phyloP scores from a whole-genome alignment of 1,140 invertebrate species.

The Coelopa frigida region DNA sequence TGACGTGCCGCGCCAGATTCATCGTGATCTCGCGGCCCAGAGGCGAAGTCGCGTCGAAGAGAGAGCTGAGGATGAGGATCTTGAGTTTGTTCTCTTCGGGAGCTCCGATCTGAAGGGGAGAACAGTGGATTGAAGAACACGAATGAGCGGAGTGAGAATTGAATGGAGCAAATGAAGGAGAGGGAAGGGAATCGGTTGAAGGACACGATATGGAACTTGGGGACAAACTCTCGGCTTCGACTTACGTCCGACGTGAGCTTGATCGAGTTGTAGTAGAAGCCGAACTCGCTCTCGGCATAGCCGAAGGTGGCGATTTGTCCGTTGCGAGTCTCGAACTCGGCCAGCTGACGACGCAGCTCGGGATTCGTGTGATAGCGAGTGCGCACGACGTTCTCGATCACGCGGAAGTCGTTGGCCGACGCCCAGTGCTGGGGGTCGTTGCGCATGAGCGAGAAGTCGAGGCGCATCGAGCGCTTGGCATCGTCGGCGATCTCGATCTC shows the following conservation, averaged over 20 bases:
- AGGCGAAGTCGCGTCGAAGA: slow-evolving; percentile 71
- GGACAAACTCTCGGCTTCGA: slow-evolving; percentile 2
- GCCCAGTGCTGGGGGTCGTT: slow-evolving; percentile 74
- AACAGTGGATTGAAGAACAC: not conserved
- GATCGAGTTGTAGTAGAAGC: slow-evolving; percentile 34
- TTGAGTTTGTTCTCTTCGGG: slow-evolving; percentile 75
- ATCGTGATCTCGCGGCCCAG: slow-evolving; percentile 76
- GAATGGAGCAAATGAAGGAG: not conserved
- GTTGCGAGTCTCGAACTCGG: slow-evolving; percentile 52
- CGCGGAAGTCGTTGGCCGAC: slow-evolving; percentile 63
- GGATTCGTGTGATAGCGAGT: slow-evolving; percentile 57
- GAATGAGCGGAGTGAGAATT: not conserved
- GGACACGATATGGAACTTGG: not conserved
- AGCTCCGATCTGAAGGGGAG: slow-evolving; percentile 57
- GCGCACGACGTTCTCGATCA: slow-evolving; percentile 51
- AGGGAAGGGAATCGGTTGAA: too few relatives aligned
- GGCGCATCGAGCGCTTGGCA: slow-evolving; percentile 49
- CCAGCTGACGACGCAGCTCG: slow-evolving; percentile 56
- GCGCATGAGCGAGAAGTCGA: slow-evolving; percentile 75
- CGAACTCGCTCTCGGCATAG: slow-evolving; percentile 39
- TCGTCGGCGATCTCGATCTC: slow-evolving; percentile 55
- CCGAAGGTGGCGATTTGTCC: slow-evolving; percentile 37
- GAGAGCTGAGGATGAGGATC: slow-evolving; percentile 72
- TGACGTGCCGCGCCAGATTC: slow-evolving; percentile 73
- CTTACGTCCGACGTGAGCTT: slow-evolving; percentile 40